Conservation (phyloP, 2,113 vertebrate species). For the Sula dactylatra region DNA sequence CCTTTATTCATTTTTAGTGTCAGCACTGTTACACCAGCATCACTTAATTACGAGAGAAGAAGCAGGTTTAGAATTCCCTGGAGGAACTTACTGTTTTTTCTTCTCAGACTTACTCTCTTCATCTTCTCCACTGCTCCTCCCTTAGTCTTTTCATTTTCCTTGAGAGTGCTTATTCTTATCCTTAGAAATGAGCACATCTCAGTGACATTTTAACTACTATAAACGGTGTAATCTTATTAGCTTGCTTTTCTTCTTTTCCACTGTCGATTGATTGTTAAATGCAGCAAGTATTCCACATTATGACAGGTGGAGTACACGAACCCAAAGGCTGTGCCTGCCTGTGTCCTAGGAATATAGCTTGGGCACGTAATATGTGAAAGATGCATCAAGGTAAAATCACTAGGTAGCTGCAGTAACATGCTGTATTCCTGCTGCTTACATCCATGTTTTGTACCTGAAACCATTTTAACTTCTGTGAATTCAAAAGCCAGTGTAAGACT, state of each 20-base stretch:
- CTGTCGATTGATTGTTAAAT: neutral
- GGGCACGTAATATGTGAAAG: neutral
- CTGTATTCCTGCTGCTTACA: neutral
- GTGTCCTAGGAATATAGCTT: neutral
- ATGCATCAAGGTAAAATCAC: neutral
- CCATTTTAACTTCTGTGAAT: neutral
- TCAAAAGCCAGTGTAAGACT: neutral
- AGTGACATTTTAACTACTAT: neutral
- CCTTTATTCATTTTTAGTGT: conserved; percentile 35
- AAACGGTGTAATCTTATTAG: neutral
- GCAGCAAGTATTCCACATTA: neutral
- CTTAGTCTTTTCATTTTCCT: conserved; percentile 21
- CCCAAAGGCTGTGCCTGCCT: neutral
- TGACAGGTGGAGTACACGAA: neutral
- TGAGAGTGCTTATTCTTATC: conserved; percentile 10
- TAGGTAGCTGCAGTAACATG: neutral
- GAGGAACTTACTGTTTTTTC: neutral
- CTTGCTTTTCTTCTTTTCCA: neutral
- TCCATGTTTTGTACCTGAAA: neutral
- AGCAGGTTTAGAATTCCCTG: conserved; percentile 43
- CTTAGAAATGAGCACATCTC: neutral
- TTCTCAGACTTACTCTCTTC: conserved; percentile 9
- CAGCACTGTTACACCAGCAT: neutral
- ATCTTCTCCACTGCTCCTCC: conserved; percentile 7
- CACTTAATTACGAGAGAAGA: conserved; percentile 39